Percentiles rank a stretch among this genome's conserved stretches.
These are phyloP conservation scores for Trachythela sp. DNA, from an alignment of 64 coral and sea anemone genomes.

Conservation along the genomic window DNA sequence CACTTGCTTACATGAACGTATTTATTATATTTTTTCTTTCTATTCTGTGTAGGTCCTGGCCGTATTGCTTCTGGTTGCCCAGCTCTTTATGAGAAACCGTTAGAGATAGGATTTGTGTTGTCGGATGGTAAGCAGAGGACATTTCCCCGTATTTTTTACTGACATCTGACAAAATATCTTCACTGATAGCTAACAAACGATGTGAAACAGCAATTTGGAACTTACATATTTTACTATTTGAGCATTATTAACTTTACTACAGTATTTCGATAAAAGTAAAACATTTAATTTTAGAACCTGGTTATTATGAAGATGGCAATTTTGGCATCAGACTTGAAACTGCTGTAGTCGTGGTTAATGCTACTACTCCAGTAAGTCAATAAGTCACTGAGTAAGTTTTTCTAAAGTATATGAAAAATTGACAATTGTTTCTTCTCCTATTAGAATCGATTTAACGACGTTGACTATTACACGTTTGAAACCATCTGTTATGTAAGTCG, in stretches of 20 bases:
- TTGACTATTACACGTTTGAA: slow-evolving; percentile 58
- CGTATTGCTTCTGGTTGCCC: neutral
- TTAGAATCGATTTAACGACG: slow-evolving; percentile 63
- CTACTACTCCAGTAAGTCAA: slow-evolving; percentile 53
- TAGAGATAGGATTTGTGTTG: neutral
- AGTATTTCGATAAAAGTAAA: neutral
- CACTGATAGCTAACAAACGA: too few species aligned
- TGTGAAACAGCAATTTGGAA: too few species aligned
- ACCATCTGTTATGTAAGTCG: slow-evolving; percentile 58
- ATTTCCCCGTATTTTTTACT: neutral
- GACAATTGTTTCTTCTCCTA: neutral
- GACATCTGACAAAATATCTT: too few species aligned
- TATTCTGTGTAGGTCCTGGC: neutral
- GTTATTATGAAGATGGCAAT: slow-evolving; percentile 74
- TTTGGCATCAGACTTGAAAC: slow-evolving; percentile 88
- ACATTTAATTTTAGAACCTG: slow-evolving; percentile 52
- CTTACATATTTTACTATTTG: too few species aligned
- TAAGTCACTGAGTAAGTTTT: neutral
- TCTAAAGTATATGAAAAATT: too few species aligned
- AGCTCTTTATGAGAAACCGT: neutral
- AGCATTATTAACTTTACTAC: too few species aligned
- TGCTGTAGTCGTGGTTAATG: slow-evolving; percentile 52
- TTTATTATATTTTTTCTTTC: neutral
- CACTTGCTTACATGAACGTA: neutral
- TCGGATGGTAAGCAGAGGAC: neutral